Evolutionary conservation across 2,888 invertebrate species (phyloP).

Genomic region (Drosophila demipolita): DNA sequence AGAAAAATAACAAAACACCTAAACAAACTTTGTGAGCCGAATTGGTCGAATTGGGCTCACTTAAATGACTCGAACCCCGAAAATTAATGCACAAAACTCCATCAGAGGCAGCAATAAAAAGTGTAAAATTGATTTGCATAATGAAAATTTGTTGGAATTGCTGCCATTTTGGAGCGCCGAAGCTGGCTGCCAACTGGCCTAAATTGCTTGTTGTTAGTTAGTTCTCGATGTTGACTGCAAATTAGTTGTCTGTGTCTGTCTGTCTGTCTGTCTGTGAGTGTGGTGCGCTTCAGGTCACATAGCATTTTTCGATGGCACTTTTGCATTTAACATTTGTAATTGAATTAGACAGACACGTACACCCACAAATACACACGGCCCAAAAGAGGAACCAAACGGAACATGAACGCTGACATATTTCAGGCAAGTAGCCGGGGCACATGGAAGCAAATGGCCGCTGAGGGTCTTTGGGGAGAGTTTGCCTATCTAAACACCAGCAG

Average conservation of each 20-base stretch:
- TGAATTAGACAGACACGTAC: constrained; percentile 61
- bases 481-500: constrained; percentile 64
- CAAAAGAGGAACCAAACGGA: constrained; percentile 8
- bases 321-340: constrained; percentile 67
- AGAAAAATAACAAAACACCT: constrained; percentile 22
- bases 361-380: constrained; percentile 13
- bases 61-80: constrained; percentile 43
- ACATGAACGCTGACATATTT: constrained; percentile 62
- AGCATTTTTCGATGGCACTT: constrained; percentile 62
- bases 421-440: constrained; percentile 47
- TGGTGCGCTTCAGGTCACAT: constrained; percentile 59
- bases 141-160: constrained; percentile 74
- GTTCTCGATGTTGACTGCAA: constrained; percentile 63
- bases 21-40: constrained; percentile 49
- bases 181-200: constrained; percentile 24
- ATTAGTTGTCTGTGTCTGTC: constrained; percentile 47
- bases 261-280: constrained; percentile 13
- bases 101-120: constrained; percentile 65
- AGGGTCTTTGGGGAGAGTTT: constrained; percentile 18
- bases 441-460: constrained; percentile 48
- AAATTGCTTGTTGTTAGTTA: constrained; percentile 64
- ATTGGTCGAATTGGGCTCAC: constrained; percentile 40
- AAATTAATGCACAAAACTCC: constrained; percentile 60
- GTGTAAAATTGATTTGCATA: constrained; percentile 78
- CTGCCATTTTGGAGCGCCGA: constrained; percentile 25